Base-by-base conservation (phyloP, 2,113 vertebrate species). In the Brienomyrus brachyistius region DNA sequence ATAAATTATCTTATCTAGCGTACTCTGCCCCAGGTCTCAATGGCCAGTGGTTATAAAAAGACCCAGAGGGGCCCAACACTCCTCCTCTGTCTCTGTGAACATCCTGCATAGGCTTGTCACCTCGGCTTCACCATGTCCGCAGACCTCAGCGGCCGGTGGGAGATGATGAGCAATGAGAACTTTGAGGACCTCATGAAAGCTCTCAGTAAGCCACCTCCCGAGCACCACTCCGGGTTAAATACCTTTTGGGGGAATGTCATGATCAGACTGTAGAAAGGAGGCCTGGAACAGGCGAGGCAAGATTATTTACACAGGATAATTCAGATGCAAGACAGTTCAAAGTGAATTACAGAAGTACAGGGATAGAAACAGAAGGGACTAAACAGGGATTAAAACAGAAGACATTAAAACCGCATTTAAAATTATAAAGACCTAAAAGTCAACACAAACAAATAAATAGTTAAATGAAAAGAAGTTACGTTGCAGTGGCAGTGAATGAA, bases 141-240 rank as follows among this genome's bases (percentile, higher is more conserved):
- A 77, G 94, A 99, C 92, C 96, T 96, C 93, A 97, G 90, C 93
- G 98, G 98, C 51, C 98, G 94, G 1, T 99, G 97, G 98, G 95
- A 97, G 88, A 95, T 99, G 96, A 95, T 96, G 91, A 94, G 66
- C 82, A 98, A 94, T 86, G 96, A 98, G 0, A 98, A 97, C 93
- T 97, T 98, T 92, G 97, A 99, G 84, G 96, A 96, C 40, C 97
- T 97, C 94, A 96, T 99, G 95, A 97, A 98, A 93, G 96, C 95
- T 19, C 93, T 99, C 91, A 96, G 98, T 99, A 97, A 98, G 96
- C 4, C 40, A 84, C 27, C 21, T 47, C 27, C 1, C 7, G 13
- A 10, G 11, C 11, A 2, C 5, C 10, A 19, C 27, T 35, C 13
- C 21, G 5, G 1, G 27, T 35, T 19, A 52, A 52, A 87, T 17